Conservation (phyloP, 2,888 invertebrate species). For the Dolichopus griseipennis region DNA sequence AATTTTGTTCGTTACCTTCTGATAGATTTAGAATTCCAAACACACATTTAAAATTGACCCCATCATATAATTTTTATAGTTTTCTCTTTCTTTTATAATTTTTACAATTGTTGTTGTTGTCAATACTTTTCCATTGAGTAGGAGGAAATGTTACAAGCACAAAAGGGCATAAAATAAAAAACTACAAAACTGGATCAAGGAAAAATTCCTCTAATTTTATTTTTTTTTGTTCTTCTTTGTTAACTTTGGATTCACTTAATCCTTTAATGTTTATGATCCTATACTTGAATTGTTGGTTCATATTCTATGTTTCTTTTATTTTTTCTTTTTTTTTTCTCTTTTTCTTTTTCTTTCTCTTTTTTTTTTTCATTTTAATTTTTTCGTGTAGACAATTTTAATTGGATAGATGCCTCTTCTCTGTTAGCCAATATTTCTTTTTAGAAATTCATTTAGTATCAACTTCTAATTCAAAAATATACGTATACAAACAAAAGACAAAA, state of each 20-base stretch:
- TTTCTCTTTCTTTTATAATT: too few species aligned
- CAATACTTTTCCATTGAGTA: background rate
- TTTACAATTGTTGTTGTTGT: background rate
- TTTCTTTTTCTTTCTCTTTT: background rate
- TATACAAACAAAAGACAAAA: too few species aligned
- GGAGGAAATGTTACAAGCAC: too few species aligned
- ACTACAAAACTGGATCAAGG: background rate
- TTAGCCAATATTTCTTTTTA: background rate
- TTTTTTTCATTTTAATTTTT: background rate
- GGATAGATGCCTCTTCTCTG: background rate
- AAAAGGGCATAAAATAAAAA: too few species aligned
- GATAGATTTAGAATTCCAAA: background rate
- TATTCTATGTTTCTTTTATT: background rate
- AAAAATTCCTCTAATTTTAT: background rate
- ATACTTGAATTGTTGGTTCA: background rate
- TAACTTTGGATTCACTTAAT: conserved; percentile 1
- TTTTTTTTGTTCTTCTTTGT: background rate
- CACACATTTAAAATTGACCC: background rate
- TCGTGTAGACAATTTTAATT: background rate
- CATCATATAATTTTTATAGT: too few species aligned
- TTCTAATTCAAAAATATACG: too few species aligned
- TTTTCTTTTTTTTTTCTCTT: too few species aligned
- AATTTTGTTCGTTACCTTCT: too few species aligned
- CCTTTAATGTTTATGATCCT: background rate
- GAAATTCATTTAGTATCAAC: background rate